Base-by-base conservation (phyloP, 2,888 invertebrate species). In the Physocephala rufipes region DNA sequence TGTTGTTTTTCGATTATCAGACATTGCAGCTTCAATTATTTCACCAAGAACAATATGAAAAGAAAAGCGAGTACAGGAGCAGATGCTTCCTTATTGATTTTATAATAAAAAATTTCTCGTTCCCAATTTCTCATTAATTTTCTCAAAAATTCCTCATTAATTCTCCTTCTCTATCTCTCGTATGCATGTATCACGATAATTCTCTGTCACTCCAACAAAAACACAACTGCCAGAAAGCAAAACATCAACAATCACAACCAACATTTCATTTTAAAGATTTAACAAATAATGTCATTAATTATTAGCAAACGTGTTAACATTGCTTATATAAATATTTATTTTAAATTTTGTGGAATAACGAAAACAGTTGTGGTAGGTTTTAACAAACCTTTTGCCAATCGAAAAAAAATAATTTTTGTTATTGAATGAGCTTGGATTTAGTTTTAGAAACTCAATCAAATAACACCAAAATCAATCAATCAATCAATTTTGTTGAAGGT, bases 261-360 rank as follows among this genome's bases (percentile, higher is more conserved):
- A 36, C 9, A 36, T 36, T 64, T 47, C 45, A 47, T n/a, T n/a
- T 5, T 26, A 9, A n/a, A 64, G 26, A 64, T 47, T n/a, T 13
- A 28, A 21, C 24, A 58, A 68, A 62, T 68, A 68, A 62, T 68
- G 68, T 62, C 68, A 62, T 68, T 68, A 68, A 68, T 68, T 68
- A 62, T 68, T 51, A 2, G 9, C 45, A 68, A 68, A 68, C 51
- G 61, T 68, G 68, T 68, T 68, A 68, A 62, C 68, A 36, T n/a
- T 16, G 16, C n/a, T n/a, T 13, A 16, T 1, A 59, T 45, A 49
- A 68, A 68, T 62, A 62, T 68, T 68, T 68, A 21, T n/a, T 68
- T 68, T 68, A 62, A 68, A 68, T 62, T 68, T 36, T 36, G 36
- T 36, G 16, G 43, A 62, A 61, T n/a, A 36, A 36, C 9, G 9